Evolutionary conservation across 2,797 vertebrate species (phyloP), one percentile per base, ranked within the genome.

Genomic region (Ctenopoma kingsleyae): DNA sequence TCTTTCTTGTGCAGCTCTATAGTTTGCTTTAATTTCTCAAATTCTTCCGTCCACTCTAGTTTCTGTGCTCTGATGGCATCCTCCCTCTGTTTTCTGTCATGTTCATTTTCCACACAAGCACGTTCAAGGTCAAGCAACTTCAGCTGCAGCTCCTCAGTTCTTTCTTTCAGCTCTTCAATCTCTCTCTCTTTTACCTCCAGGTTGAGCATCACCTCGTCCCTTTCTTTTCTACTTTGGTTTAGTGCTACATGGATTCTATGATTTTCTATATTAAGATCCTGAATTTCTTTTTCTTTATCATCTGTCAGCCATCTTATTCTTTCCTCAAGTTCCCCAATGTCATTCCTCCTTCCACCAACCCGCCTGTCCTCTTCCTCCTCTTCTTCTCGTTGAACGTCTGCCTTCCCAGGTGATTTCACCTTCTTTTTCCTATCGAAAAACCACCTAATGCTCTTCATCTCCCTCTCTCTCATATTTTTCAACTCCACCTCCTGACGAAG

Each of bases 351-450:
- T 11, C 89, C 89, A 0, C 67, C 81, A 0, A 17, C 66, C 72
- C 43, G 78, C 76, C 70, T 74, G 67, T 79, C 74, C 10, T 91
- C 91, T 1, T 92, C 91, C 20, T 91, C 92, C 22, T 84, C 90
- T 25, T 82, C 90, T 10, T 92, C 92, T 6, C 64, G 74, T 35
- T 90, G 86, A 48, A 71, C 3, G 4, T 69, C 74, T 0, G 65
- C 61, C 58, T 92, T 94, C 36, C 77, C 88, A 0, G 87, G 78
- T 0, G 87, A 90, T 67, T 92, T 93, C 1, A 54, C 68, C 54
- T 94, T 94, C 70, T 81, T 93, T 81, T 74, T 93, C 64, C 88
- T 63, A 16, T 93, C 91, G 5, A 94, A 93, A 59, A 94, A 88
- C 91, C 91, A 86, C 44, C 94, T 68, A 30, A 93, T 85, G 57